Evolutionary conservation across 2,888 invertebrate species (phyloP), one percentile per base, ranked within the genome.

Genomic region (Apamea crenata): DNA sequence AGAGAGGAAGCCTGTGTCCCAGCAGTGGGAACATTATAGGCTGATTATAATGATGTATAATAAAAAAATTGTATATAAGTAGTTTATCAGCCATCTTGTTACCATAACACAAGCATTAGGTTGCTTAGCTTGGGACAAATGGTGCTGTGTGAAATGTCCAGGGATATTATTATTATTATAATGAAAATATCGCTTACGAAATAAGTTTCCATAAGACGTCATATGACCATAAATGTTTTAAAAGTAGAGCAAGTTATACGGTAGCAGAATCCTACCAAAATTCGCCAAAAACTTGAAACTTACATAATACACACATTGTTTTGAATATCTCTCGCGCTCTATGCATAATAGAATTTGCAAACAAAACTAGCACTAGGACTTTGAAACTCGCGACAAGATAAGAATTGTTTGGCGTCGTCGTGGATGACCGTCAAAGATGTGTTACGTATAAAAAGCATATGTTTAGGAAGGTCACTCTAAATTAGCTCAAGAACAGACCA

Each of bases 241-340:
- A 85, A 89, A 87, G 81, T 89, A 36, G 82, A 82, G 66, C 88
- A 69, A 80, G 56, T 73, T 78, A 74, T 67, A 84, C 86, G 72
- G 89, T 84, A 88, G 88, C 84, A 40, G 47, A 88, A 77, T 89
- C 82, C n/a, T 59, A 59, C 80, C 69, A 88, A 77, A 82, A 86
- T 82, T 76, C 18, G 68, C 32, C 29, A 74, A 84, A 81, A 88
- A 87, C 75, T 78, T 32, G 73, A 68, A 69, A 44, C 67, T 88
- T 87, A 88, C 69, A 76, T 88, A 88, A 88, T 59, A 8, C 1
- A 12, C 61, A 74, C 81, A 85, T 88, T 86, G 84, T 89, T 85
- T 85, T 80, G 68, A 79, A 75, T 74, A 80, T 84, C 59, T 83
- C 70, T 61, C 79, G 77, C n/a, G 36, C 70, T 76, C 47, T 82